Conservation (phyloP, 2,797 vertebrate genomes). For the Cuculus canorus region DNA sequence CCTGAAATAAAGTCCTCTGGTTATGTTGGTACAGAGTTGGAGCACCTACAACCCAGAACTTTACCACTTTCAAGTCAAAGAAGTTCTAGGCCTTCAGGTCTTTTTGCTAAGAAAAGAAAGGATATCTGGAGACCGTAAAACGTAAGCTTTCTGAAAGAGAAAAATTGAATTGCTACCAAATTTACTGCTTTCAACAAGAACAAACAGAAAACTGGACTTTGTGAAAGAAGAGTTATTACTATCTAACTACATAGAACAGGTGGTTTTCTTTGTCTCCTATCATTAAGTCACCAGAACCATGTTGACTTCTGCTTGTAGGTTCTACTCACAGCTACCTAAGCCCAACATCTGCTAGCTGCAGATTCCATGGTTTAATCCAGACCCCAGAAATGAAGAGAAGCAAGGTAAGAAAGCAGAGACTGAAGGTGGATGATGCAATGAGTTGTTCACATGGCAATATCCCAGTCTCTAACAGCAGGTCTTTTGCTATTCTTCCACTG, state of each 20-base stretch:
- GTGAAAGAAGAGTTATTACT: background rate
- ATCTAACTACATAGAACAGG: background rate
- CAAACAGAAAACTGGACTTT: background rate
- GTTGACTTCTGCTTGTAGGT: background rate
- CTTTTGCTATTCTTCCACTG: background rate
- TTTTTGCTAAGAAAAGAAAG: background rate
- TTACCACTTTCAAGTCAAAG: background rate
- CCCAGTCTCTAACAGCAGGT: background rate
- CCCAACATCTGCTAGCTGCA: background rate
- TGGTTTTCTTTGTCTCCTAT: background rate
- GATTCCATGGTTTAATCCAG: background rate
- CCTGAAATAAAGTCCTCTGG: background rate
- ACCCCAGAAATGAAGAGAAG: background rate
- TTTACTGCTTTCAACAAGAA: background rate
- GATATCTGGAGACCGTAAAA: background rate
- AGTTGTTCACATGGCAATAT: rapidly evolving
- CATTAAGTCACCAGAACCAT: background rate
- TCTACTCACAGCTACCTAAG: background rate
- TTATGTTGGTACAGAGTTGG: background rate
- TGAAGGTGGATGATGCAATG: background rate
- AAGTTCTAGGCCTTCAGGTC: background rate
- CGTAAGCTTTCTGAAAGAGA: background rate
- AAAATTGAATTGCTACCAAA: background rate
- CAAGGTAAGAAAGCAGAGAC: background rate
- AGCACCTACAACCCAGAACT: background rate